Evolutionary conservation across 2,797 vertebrate genomes (phyloP).

Genomic region (Cheirogaleus major): DNA sequence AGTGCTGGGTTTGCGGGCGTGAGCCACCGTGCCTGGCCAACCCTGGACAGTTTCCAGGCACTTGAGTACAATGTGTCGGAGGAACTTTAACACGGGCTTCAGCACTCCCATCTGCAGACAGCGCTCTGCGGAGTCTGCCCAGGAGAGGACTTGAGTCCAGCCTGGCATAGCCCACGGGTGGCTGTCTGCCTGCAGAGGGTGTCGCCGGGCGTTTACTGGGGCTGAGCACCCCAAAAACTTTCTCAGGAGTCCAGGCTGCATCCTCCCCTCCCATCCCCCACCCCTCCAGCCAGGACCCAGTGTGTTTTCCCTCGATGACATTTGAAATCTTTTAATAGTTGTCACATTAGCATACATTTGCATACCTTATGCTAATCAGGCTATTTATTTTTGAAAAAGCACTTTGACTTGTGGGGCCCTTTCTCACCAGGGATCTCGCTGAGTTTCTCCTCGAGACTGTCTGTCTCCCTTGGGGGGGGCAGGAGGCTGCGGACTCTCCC

Average conservation of each 20-base stretch:
- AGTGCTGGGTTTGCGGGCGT: not conserved
- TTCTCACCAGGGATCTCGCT: conserved; percentile 11
- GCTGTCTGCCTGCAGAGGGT: not conserved
- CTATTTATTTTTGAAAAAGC: conserved; percentile 78
- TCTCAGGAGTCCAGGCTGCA: not conserved
- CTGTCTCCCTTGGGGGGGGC: not conserved
- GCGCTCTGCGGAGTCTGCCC: not conserved
- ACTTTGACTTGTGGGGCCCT: conserved; percentile 70
- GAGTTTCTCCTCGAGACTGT: conserved; percentile 35
- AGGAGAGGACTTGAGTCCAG: not conserved
- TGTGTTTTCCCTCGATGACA: conserved; percentile 81
- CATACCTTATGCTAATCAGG: conserved; percentile 80
- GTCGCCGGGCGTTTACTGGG: not conserved
- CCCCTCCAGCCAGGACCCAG: not conserved
- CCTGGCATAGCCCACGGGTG: rapidly evolving
- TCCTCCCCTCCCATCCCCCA: not conserved
- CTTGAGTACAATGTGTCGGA: not conserved
- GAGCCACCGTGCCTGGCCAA: rapidly evolving
- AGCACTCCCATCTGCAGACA: not conserved
- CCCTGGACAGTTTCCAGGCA: not conserved
- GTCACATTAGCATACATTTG: conserved; percentile 81
- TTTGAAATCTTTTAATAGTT: conserved; percentile 82
- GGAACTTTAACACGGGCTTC: not conserved
- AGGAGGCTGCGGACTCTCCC: too few species aligned
- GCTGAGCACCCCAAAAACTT: not conserved